Conservation (phyloP, 2,797 vertebrate genomes). For the Galago senegalensis region DNA sequence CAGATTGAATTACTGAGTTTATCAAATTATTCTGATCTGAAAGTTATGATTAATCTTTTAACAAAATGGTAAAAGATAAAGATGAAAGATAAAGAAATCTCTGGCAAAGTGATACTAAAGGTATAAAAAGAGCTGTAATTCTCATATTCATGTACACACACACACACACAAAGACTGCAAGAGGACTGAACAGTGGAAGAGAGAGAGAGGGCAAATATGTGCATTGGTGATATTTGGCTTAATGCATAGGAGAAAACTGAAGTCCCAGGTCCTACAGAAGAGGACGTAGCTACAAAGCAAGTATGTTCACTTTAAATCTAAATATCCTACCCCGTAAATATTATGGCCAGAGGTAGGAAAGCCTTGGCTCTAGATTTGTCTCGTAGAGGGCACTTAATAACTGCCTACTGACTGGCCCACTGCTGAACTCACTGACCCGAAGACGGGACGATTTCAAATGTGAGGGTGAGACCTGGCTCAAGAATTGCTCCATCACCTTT, state of each 20-base stretch:
- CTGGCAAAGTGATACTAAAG: not conserved
- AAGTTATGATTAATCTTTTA: not conserved
- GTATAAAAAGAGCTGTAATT: not conserved
- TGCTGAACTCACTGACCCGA: not conserved
- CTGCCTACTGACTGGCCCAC: not conserved
- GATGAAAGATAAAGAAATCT: too few species aligned
- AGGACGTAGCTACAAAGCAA: not conserved
- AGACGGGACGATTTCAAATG: not conserved
- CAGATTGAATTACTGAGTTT: not conserved
- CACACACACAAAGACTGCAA: not conserved
- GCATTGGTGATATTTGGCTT: not conserved
- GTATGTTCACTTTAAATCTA: not conserved
- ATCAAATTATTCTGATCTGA: not conserved
- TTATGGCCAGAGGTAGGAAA: not conserved
- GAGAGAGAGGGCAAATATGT: not conserved
- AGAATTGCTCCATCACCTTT: not conserved
- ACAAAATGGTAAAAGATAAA: too few species aligned
- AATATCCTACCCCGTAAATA: not conserved
- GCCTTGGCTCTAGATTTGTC: not conserved
- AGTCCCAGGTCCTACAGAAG: not conserved
- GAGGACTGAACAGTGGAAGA: not conserved
- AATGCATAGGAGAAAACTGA: not conserved
- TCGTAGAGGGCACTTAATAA: not conserved
- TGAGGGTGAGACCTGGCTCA: not conserved
- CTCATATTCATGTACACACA: not conserved